These are phyloP conservation scores for Gallinago nigripennis DNA, from an alignment of 2,797 vertebrate species.

Conservation along the genomic window DNA sequence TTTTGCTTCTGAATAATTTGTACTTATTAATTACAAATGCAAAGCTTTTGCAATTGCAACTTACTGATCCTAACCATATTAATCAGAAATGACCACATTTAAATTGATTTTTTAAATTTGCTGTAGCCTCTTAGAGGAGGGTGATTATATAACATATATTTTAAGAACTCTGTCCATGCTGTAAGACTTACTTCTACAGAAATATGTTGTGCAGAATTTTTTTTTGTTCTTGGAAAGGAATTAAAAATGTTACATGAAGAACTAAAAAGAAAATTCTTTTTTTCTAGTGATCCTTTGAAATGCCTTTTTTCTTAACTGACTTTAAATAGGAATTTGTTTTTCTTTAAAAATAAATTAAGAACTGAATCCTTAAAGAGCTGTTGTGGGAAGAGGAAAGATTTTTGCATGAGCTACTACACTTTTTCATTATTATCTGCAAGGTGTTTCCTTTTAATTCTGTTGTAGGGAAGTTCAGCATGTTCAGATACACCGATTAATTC, in stretches of 20 bases:
- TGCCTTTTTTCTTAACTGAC: background rate
- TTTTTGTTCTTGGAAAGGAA: background rate
- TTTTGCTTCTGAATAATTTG: conserved; percentile 59
- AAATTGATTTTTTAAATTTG: conserved; percentile 40
- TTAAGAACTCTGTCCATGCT: background rate
- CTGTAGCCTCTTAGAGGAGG: conserved; percentile 16
- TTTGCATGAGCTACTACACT: conserved; percentile 44
- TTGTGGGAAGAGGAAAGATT: conserved; percentile 69
- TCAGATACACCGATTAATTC: conserved; percentile 71
- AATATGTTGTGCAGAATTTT: background rate
- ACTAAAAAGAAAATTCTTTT: background rate
- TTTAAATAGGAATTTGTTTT: background rate
- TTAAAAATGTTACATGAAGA: background rate
- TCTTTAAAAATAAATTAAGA: background rate
- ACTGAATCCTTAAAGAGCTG: conserved; percentile 6
- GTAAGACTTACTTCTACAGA: background rate
- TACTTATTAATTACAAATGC: conserved; percentile 69
- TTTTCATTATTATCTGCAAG: conserved; percentile 74
- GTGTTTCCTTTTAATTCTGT: conserved; percentile 81
- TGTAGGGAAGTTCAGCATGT: conserved; percentile 76
- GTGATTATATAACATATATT: background rate
- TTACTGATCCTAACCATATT: conserved; percentile 44
- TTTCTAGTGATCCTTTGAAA: background rate
- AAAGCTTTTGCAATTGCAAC: conserved; percentile 51
- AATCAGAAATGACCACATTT: conserved; percentile 52